Conservation (phyloP, 2,888 invertebrate species). For the Ornithoptera alexandrae region DNA sequence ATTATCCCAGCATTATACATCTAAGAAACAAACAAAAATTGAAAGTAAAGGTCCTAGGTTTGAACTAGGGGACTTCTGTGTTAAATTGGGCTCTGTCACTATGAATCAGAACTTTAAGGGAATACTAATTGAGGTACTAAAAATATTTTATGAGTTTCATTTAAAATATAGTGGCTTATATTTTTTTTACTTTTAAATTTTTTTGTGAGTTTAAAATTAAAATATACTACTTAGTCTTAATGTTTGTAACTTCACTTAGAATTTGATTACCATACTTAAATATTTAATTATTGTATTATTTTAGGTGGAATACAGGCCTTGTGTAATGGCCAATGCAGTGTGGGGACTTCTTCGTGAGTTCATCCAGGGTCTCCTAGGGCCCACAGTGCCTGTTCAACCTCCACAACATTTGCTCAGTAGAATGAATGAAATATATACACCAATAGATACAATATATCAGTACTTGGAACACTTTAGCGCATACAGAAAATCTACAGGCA, state of each 20-base stretch:
- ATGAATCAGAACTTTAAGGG: constrained; percentile 97
- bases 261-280: background rate
- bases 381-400: constrained; percentile 85
- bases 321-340: constrained; percentile 91
- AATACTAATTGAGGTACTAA: constrained; percentile 89
- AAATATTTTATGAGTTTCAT: no score
- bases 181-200: background rate
- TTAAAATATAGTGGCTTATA: background rate
- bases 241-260: background rate
- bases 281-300: background rate
- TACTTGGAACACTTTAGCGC: constrained; percentile 96
- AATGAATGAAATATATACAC: constrained; percentile 92
- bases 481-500: constrained; percentile 88
- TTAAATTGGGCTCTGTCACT: constrained; percentile 95
- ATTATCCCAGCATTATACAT: constrained; percentile 91
- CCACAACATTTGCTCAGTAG: constrained; percentile 86
- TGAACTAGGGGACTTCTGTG: constrained; percentile 94
- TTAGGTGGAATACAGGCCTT: constrained; percentile 94
- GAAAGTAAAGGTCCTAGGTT: constrained; percentile 94
- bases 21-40: constrained; percentile 92
- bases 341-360: constrained; percentile 96
- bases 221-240: no score
- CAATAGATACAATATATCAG: constrained; percentile 95
- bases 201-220: no score
- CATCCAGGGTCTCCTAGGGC: constrained; percentile 93